Base-by-base conservation (phyloP, 2,113 vertebrate genomes). In the Trinectes maculatus region DNA sequence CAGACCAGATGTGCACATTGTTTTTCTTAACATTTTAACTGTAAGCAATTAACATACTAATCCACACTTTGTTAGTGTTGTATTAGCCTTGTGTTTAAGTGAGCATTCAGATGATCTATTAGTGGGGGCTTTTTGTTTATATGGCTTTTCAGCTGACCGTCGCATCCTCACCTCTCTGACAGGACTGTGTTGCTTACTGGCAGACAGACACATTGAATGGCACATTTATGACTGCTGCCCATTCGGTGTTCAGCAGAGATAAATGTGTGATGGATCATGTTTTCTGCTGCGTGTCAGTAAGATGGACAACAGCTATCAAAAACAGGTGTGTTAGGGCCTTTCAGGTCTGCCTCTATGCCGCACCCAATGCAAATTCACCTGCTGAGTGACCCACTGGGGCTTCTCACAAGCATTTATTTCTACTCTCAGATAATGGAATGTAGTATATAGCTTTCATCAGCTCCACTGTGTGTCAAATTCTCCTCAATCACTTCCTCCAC, bases 291-390 rank as follows among this genome's bases (percentile, higher is more conserved):
- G 51, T 77, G 65, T 69, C 58, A 62, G 26, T 53, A 73, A 69
- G 79, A 86, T 37, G 10, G 42, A 84, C 60, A 37, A 29, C 76
- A 34, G 52, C 71, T 72, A 19, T 64, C 82, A 73, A 56, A 46
- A 48, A 22, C 39, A 46, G 67, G 61, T 63, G 40, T 26, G 49
- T 47, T 47, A 52, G 12, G 37, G 54, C 54, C 77, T 83, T 78
- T 84, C 76, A 76, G 59, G 56, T 69, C 36, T 47, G 66, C 21
- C 26, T 49, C 1, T 51, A 54, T 4, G 55, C 59, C 61, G 71
- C 61, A 52, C 58, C 51, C 15, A 8, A 39, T 22, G 48, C 25
- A 51, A 63, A 49, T 71, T 28, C 58, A 69, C 64, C 76, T 66
- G 64, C 67, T 80, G 65, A 75, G 55, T 77, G 52, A 21, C 3